phyloP scores from a whole-genome alignment of 2,888 invertebrate species.

The Latrodectus hesperus region DNA sequence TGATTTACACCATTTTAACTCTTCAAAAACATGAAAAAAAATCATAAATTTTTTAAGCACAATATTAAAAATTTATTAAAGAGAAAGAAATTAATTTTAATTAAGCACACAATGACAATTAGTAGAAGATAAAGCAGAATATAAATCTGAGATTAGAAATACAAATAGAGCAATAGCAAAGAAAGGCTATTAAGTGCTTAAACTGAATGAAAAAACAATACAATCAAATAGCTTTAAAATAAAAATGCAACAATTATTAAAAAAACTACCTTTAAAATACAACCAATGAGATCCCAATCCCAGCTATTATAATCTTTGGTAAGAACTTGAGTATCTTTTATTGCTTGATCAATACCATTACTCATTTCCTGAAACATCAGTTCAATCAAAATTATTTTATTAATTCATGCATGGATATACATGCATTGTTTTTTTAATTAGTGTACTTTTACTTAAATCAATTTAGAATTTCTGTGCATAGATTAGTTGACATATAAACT shows the following conservation, averaged over 20 bases:
- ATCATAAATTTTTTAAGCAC: too few relatives aligned
- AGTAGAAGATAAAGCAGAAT: background rate
- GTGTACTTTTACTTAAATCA: too few relatives aligned
- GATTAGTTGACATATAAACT: too few relatives aligned
- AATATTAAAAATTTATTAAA: too few relatives aligned
- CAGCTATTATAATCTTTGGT: conserved; percentile 86
- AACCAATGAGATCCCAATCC: conserved; percentile 94
- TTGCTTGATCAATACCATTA: conserved; percentile 72
- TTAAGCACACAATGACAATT: too few relatives aligned
- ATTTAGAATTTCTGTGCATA: too few relatives aligned
- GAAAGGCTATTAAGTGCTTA: too few relatives aligned
- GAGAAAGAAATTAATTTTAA: background rate
- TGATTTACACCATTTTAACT: too few relatives aligned
- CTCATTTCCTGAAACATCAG: conserved; percentile 64
- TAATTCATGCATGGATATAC: too few relatives aligned
- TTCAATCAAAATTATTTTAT: too few relatives aligned
- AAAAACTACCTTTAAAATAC: conserved; percentile 80
- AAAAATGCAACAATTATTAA: background rate
- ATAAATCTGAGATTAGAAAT: background rate
- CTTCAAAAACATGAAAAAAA: too few relatives aligned
- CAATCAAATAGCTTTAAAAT: background rate
- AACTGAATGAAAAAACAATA: background rate
- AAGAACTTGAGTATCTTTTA: conserved; percentile 88
- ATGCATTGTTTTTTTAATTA: too few relatives aligned
- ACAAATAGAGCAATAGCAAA: background rate